A percentile compares a stretch with the other conserved stretches of the same genome.
These are phyloP conservation scores for Drosophila kohkoa DNA, from an alignment of 1,140 invertebrate genomes.

Conservation along the genomic window DNA sequence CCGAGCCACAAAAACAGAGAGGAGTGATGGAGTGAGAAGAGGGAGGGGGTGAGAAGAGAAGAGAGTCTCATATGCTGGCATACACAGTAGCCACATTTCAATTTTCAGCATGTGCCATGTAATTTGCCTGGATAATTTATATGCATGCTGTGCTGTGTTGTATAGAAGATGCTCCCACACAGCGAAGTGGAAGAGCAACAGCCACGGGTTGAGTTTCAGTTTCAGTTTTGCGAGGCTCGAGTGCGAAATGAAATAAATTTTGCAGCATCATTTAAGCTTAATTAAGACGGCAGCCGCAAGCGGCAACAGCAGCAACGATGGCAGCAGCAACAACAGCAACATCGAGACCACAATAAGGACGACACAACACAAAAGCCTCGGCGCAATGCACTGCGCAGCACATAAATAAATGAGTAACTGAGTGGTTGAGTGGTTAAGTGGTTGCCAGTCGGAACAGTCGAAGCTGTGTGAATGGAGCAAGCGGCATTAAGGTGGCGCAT, in stretches of 20 bases:
- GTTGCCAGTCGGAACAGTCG: slow-evolving; percentile 34
- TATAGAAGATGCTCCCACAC: slow-evolving; percentile 66
- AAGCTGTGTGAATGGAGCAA: background rate
- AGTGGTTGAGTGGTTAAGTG: slow-evolving; percentile 58
- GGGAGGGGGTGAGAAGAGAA: background rate
- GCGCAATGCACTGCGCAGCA: slow-evolving; percentile 66
- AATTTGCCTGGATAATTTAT: slow-evolving; percentile 81
- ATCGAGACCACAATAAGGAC: slow-evolving; percentile 28
- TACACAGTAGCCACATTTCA: slow-evolving; percentile 59
- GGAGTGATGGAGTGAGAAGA: background rate
- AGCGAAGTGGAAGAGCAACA: slow-evolving; percentile 1
- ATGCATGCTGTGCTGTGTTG: slow-evolving; percentile 61
- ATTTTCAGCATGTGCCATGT: slow-evolving; percentile 73
- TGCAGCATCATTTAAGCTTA: slow-evolving; percentile 84
- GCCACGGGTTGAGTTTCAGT: slow-evolving; percentile 14
- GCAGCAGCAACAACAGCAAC: slow-evolving; percentile 27
- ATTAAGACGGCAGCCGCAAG: slow-evolving; percentile 76
- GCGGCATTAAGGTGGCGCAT: slow-evolving; percentile 38
- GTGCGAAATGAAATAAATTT: slow-evolving; percentile 83
- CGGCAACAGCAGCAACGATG: slow-evolving; percentile 50
- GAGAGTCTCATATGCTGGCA: slow-evolving; percentile 5
- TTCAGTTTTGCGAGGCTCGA: slow-evolving; percentile 34
- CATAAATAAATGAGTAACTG: slow-evolving; percentile 80
- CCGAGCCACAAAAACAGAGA: slow-evolving; percentile 4
- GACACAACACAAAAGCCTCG: slow-evolving; percentile 56